A percentile compares a stretch with the other conserved stretches of the same genome.
Evolutionary conservation across 2,797 vertebrate genomes (phyloP).

Genomic region (Pteronotus mesoamericanus): DNA sequence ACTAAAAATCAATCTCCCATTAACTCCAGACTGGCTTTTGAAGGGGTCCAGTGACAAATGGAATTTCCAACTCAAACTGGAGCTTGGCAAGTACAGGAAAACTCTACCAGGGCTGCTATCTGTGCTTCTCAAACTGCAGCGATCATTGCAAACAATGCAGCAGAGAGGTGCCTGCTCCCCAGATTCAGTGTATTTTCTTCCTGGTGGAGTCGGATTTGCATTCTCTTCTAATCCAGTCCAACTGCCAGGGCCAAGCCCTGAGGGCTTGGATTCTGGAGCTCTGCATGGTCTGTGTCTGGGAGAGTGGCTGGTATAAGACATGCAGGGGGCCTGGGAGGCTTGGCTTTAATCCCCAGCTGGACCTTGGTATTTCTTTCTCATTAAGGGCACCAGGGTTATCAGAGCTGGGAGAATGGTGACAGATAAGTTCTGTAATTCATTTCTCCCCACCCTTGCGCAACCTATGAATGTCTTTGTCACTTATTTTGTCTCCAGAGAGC

Average conservation of each 20-base stretch:
- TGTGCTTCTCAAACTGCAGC: slow-evolving; percentile 19
- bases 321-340: slow-evolving; percentile 50
- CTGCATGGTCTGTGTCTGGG: neutral
- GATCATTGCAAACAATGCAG: slow-evolving; percentile 67
- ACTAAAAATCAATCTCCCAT: slow-evolving; percentile 53
- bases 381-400: slow-evolving; percentile 42
- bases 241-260: slow-evolving; percentile 56
- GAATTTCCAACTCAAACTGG: slow-evolving; percentile 57
- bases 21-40: slow-evolving; percentile 39
- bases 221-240: slow-evolving; percentile 71
- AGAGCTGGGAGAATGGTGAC: slow-evolving; percentile 48
- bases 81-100: slow-evolving; percentile 34
- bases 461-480: neutral
- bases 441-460: neutral
- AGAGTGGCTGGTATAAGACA: slow-evolving; percentile 1
- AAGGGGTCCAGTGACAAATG: slow-evolving; percentile 37
- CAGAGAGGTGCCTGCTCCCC: neutral
- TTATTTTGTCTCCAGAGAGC: slow-evolving; percentile 31
- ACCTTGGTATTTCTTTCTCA: slow-evolving; percentile 64
- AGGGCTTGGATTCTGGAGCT: slow-evolving; percentile 7
- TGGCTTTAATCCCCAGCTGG: slow-evolving; percentile 64
- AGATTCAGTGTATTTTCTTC: slow-evolving; percentile 60
- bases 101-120: neutral
- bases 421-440: slow-evolving; percentile 58
- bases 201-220: slow-evolving; percentile 65